Evolutionary conservation across 2,113 vertebrate species (phyloP).

Genomic region (Petaurus breviceps): DNA sequence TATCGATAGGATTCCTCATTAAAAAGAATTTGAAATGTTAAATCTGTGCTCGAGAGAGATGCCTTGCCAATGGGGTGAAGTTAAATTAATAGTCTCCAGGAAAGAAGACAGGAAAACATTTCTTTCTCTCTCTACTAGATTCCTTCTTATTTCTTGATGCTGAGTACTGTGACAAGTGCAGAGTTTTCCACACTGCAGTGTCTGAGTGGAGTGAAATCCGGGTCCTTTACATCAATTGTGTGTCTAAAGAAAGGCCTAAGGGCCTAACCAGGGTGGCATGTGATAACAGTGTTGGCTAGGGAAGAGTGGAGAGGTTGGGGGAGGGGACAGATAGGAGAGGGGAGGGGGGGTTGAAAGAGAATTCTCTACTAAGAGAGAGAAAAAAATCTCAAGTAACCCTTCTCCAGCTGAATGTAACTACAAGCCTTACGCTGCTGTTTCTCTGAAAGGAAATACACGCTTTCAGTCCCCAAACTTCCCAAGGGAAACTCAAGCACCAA

Average conservation of each 20-base stretch:
- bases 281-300: constrained; percentile 54
- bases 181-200: constrained; percentile 13
- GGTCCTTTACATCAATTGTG: constrained; percentile 64
- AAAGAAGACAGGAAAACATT: background rate
- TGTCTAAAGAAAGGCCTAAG: constrained; percentile 62
- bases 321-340: background rate
- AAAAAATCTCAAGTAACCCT: constrained; percentile 37
- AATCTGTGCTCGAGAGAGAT: constrained; percentile 35
- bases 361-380: constrained; percentile 5
- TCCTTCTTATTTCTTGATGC: constrained; percentile 33
- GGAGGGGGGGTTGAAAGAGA: background rate
- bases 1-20: background rate
- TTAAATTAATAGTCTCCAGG: background rate
- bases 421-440: background rate
- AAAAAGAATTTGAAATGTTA: constrained; percentile 52
- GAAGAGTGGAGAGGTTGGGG: background rate
- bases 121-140: background rate
- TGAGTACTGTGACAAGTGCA: constrained; percentile 26
- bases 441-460: constrained; percentile 11
- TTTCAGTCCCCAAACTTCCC: constrained; percentile 48
- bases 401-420: constrained; percentile 49
- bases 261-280: constrained; percentile 53
- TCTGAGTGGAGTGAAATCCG: constrained; percentile 57
- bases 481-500: constrained; percentile 61
- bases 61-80: background rate